Evolutionary conservation across 30 jellyfish, hydroid and myxozoan species (phyloP), one percentile per base, ranked within the genome.

Genomic region (Pseudorhiza aurosa): DNA sequence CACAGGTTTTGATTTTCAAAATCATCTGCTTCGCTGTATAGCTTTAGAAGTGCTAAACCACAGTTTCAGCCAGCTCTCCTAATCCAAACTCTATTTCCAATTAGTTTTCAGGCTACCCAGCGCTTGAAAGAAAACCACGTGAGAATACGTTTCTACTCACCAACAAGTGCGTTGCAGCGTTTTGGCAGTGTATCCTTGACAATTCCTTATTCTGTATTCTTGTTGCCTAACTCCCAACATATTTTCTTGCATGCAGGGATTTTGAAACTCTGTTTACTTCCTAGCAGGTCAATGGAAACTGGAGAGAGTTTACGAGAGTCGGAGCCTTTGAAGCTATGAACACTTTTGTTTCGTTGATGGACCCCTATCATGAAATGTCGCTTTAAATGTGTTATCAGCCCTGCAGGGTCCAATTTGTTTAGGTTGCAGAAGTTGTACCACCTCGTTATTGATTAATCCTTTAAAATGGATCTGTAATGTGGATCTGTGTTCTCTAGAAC

Each of bases 11-110:
- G 55, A 70, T 70, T 70, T 53, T 40, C 21, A 47, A 70, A 50
- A 70, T 70, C 83, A 70, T 70, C 83, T 70, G 83, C 83, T 70
- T 46, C 83, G 17, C 58, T 43, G 31, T 58, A 24, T 70, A 68
- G 24, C 22, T 45, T 51, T 45, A 70, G 71, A 47, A 70, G 83
- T 70, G 83, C 70, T 25, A 9, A 51, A 70, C 83, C 83, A 29
- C 83, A 47, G 51, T 46, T 53, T 35, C 49, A 45, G 49, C 83
- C 50, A 45, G 35, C 29, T 70, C 71, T n/a, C 83, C 59, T 5
- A 70, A 28, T 71, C 28, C 50, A 35, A 44, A 50, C 83, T 26
- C 31, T 36, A 19, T 70, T 44, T 70, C 31, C 71, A 70, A 70
- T 70, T 43, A 70, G 71, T 33, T n/a, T n/a, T n/a, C n/a, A n/a